phyloP scores from a whole-genome alignment of 92 coral and sea anemone genomes.

The Porites evermanni region DNA sequence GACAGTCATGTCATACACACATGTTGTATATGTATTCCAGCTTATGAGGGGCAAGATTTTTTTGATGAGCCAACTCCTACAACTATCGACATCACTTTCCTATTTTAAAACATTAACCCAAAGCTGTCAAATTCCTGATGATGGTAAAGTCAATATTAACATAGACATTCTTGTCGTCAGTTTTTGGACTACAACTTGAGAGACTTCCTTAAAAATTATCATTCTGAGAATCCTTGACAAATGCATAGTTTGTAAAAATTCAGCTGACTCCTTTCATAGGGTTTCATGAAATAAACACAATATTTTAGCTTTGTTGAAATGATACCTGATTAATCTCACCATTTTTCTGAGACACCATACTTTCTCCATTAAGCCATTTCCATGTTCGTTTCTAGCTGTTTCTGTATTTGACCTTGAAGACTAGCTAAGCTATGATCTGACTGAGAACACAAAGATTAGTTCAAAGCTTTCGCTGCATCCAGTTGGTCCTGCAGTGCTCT shows the following conservation, averaged over 20 bases:
- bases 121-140: no score
- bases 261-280: no score
- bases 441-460: conserved; percentile 87
- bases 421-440: conserved; percentile 85
- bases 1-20: no score
- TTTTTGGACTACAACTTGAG: no score
- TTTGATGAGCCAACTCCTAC: neutral
- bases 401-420: conserved; percentile 81
- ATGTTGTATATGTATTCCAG: no score
- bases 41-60: neutral
- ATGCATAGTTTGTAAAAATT: neutral
- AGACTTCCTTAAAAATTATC: neutral
- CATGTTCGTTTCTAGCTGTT: conserved; percentile 72
- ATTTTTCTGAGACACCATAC: conserved; percentile 43
- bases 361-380: conserved; percentile 69
- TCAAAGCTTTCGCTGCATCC: conserved; percentile 89
- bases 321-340: conserved; percentile 76
- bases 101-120: no score
- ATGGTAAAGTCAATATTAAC: no score
- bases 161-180: no score
- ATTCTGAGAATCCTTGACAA: no score
- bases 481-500: conserved; percentile 87
- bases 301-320: no score
- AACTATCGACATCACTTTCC: neutral
- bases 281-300: neutral